Evolutionary conservation across 1,140 invertebrate genomes (phyloP), one percentile per base, ranked within the genome.

Genomic region (Hestina assimilis): DNA sequence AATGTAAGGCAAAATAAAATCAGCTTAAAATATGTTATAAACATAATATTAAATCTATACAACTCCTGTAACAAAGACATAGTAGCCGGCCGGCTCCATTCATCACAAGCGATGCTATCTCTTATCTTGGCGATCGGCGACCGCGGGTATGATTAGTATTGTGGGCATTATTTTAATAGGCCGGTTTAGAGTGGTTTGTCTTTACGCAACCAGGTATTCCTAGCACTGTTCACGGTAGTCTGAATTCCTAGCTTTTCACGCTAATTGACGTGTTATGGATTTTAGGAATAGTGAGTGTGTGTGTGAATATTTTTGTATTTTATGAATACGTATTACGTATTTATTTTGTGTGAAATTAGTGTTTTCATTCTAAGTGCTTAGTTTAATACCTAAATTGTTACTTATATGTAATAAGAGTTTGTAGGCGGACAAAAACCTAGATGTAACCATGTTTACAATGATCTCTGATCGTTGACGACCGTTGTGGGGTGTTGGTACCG

Each of bases 91-190:
- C 20, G 28, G 40, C 28, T 17, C 51, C 28, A 54, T 54, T 54
- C 51, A 54, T 54, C 51, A 54, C 28, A 31, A 15, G 6, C 40
- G 51, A 54, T 54, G 9, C 41, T 54, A 54, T 54, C 52, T 54
- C 35, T 54, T 45, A 45, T 43, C 41, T 12, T 21, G 46, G 28
- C 29, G 29, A 54, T 43, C 40, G 21, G 40, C 19, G 38, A 20
- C 35, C 46, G 29, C 14, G 46, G 15, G 33, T 48, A 48, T 48
- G 14, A 41, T 54, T 45, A 42, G 40, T 35, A 23, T 31, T 45
- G 21, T 45, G 41, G 42, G 40, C 28, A 45, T 42, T 54, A 54
- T 54, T 54, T 43, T 54, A 54, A 43, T 54, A 23, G 40, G 29
- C 52, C 26, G 24, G 12, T 31, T 29, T 38, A 40, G 29, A 38